Conservation (phyloP, 2,888 invertebrate genomes). For the Drosophila pseudotalamancana region DNA sequence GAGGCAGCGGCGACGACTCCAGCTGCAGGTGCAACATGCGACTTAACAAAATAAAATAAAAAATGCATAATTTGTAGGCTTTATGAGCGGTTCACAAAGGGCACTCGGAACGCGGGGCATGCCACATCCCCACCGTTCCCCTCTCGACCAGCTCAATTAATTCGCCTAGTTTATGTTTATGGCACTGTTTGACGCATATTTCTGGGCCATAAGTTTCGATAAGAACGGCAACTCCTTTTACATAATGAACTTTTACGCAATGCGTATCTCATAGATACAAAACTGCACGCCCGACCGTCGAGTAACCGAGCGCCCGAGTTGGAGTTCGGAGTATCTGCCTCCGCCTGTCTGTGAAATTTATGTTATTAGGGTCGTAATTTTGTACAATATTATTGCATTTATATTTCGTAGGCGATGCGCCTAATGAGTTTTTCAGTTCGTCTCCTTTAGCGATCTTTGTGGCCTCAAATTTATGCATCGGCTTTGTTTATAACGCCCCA, state of each 20-base stretch:
- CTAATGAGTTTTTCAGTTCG: conserved; percentile 71
- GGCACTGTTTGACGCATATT: conserved; percentile 58
- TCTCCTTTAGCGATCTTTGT: conserved; percentile 29
- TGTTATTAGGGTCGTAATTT: conserved; percentile 75
- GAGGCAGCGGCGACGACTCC: not conserved
- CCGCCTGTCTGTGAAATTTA: conserved; percentile 54
- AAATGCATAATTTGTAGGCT: conserved; percentile 70
- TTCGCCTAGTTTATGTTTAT: conserved; percentile 75
- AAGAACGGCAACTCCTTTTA: conserved; percentile 50
- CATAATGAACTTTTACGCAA: conserved; percentile 68
- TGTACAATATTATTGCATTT: conserved; percentile 70
- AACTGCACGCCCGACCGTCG: no score
- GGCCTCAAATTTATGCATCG: conserved; percentile 67
- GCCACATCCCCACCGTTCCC: not conserved
- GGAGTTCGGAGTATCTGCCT: not conserved
- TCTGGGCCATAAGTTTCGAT: conserved; percentile 68
- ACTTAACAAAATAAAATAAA: conserved; percentile 37
- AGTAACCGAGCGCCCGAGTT: no score
- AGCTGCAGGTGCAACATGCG: conserved; percentile 63
- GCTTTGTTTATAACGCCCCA: conserved; percentile 61
- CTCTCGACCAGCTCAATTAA: conserved; percentile 64
- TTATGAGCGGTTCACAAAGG: conserved; percentile 55
- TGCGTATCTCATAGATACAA: conserved; percentile 68
- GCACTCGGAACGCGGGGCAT: conserved; percentile 5
- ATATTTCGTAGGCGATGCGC: conserved; percentile 72